Percentiles rank a stretch among this genome's conserved stretches.
Conservation (phyloP, 2,113 vertebrate species). For the Dolichotis patagonum region DNA sequence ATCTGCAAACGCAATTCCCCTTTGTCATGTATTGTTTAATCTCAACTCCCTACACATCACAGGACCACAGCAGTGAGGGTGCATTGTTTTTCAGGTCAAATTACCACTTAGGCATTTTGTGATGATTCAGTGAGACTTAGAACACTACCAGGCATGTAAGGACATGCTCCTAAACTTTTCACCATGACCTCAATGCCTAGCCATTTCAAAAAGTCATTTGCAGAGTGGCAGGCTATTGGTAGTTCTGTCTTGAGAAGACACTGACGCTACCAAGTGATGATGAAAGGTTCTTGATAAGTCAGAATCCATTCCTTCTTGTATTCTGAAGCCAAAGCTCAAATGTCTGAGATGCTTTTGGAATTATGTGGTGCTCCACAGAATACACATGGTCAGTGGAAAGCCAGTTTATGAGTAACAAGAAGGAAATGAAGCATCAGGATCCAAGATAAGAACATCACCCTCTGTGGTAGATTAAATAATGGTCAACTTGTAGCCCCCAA, state of each 20-base stretch:
- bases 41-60: background rate
- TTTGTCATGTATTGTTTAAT: background rate
- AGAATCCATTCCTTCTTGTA: background rate
- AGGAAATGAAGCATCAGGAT: constrained; percentile 25
- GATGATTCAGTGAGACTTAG: background rate
- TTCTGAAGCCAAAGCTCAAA: constrained; percentile 29
- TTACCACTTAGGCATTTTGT: background rate
- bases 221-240: background rate
- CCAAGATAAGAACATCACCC: constrained; percentile 11
- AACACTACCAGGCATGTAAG: background rate
- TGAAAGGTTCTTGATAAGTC: background rate
- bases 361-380: constrained; percentile 5
- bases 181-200: background rate
- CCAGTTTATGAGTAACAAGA: background rate
- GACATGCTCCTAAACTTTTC: background rate
- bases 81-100: background rate
- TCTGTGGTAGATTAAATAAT: background rate
- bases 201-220: background rate
- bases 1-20: background rate
- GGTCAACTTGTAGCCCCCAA: background rate
- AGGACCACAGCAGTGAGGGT: accelerated
- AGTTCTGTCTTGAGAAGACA: background rate
- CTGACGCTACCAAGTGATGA: background rate
- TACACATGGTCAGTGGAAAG: background rate
- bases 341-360: constrained; percentile 23